Conservation (phyloP, 2,888 invertebrate genomes). For the Eupeodes luniger region DNA sequence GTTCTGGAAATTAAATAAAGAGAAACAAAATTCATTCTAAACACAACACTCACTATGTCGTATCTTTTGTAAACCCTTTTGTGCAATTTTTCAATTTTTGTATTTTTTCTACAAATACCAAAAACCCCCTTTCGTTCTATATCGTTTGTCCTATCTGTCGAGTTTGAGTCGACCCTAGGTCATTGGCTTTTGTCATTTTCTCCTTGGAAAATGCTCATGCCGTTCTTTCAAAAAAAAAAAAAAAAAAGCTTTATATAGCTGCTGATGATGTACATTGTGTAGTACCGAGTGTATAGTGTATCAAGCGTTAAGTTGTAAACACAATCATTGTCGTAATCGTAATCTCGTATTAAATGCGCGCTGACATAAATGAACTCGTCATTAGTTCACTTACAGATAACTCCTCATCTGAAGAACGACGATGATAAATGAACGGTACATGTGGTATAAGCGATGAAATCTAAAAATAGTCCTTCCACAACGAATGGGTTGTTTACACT, state of each 20-base stretch:
- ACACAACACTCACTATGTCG: not conserved
- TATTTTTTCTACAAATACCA: not conserved
- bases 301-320: conserved; percentile 12
- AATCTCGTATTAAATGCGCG: conserved; percentile 68
- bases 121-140: too few relatives aligned
- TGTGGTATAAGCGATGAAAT: not conserved
- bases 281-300: not conserved
- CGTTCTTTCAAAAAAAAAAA: not conserved
- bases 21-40: conserved; percentile 2
- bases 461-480: conserved; percentile 59
- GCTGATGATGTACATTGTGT: not conserved
- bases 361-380: conserved; percentile 73
- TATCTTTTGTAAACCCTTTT: not conserved
- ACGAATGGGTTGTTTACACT: conserved; percentile 7
- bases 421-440: too few relatives aligned
- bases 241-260: too few relatives aligned
- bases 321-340: conserved; percentile 67
- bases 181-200: conserved; percentile 51
- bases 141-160: not conserved
- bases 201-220: conserved; percentile 41
- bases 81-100: conserved; percentile 38
- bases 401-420: not conserved
- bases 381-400: conserved; percentile 42
- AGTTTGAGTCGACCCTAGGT: conserved; percentile 40
- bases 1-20: conserved; percentile 13